A percentile compares a stretch with the other conserved stretches of the same genome.
These are phyloP conservation scores for Archocentrus centrarchus DNA, from an alignment of 2,113 vertebrate genomes.

Conservation along the genomic window DNA sequence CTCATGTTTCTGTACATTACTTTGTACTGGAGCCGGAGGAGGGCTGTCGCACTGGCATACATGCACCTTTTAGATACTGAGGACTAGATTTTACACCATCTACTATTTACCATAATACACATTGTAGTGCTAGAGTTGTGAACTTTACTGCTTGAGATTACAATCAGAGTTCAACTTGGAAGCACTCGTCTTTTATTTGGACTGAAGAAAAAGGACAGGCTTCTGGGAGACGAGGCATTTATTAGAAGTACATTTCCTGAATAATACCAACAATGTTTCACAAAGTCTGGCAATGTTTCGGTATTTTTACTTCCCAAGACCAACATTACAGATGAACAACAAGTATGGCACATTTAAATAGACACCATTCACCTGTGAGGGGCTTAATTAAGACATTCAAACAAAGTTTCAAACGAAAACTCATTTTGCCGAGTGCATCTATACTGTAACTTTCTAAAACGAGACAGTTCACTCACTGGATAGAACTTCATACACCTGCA, in stretches of 20 bases:
- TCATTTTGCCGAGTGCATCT: constrained; percentile 2
- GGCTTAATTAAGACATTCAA: constrained; percentile 16
- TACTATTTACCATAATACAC: no score
- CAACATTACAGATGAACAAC: constrained; percentile 32
- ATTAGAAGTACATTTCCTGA: constrained; percentile 49
- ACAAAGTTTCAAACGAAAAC: constrained; percentile 18
- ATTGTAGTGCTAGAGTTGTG: no score
- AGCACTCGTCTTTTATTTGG: not conserved
- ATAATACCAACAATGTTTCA: constrained; percentile 37
- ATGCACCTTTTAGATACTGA: no score
- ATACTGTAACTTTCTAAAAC: constrained; percentile 39
- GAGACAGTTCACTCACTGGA: constrained; percentile 22
- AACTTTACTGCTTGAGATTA: not conserved
- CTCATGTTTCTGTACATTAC: no score
- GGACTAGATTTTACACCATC: no score
- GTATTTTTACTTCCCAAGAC: constrained; percentile 25
- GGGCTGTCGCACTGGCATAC: no score
- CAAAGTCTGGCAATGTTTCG: constrained; percentile 41
- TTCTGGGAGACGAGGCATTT: constrained; percentile 54
- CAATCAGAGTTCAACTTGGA: not conserved
- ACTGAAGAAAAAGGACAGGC: constrained; percentile 26
- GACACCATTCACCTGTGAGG: constrained; percentile 34
- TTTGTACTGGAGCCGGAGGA: no score
- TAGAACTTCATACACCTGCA: constrained; percentile 15
- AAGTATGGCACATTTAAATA: constrained; percentile 61